Percentiles rank a stretch among this genome's conserved stretches.
These are phyloP conservation scores for Cephus spinipes DNA, from an alignment of 2,888 invertebrate species.

Conservation along the genomic window DNA sequence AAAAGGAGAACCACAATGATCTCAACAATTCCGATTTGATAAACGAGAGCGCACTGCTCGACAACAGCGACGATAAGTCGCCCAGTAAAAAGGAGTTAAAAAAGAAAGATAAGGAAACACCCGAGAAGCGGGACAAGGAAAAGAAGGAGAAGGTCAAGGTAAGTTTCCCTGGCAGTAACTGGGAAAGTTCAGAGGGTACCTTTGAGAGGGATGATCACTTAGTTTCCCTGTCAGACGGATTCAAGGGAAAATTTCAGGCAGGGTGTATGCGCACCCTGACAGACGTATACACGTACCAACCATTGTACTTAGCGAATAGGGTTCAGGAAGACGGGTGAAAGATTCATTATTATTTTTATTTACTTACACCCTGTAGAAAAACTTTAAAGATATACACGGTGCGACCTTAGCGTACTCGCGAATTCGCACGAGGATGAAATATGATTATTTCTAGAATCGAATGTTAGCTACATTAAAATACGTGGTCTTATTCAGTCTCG, in stretches of 20 bases:
- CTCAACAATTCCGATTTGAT: constrained; percentile 65
- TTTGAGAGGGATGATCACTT: not conserved
- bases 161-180: constrained; percentile 37
- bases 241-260: not conserved
- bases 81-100: constrained; percentile 47
- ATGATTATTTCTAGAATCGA: not conserved
- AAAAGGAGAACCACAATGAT: constrained; percentile 69
- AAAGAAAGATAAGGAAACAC: constrained; percentile 62
- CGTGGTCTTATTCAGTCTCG: not conserved
- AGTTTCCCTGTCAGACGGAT: not conserved
- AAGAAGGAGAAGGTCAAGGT: constrained; percentile 70
- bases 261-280: not conserved
- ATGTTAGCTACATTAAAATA: not conserved
- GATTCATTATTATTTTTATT: not conserved
- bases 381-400: not conserved
- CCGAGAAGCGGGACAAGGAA: constrained; percentile 64
- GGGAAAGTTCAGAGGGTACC: not conserved
- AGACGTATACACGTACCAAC: not conserved
- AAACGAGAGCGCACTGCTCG: constrained; percentile 55
- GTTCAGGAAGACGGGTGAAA: not conserved
- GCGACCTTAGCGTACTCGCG: not conserved
- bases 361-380: not conserved
- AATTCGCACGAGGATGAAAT: not conserved
- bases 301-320: not conserved
- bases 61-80: constrained; percentile 54